Percentiles rank a stretch among this genome's conserved stretches.
Conservation (phyloP, 2,113 vertebrate genomes). For the Oncorhynchus nerka region DNA sequence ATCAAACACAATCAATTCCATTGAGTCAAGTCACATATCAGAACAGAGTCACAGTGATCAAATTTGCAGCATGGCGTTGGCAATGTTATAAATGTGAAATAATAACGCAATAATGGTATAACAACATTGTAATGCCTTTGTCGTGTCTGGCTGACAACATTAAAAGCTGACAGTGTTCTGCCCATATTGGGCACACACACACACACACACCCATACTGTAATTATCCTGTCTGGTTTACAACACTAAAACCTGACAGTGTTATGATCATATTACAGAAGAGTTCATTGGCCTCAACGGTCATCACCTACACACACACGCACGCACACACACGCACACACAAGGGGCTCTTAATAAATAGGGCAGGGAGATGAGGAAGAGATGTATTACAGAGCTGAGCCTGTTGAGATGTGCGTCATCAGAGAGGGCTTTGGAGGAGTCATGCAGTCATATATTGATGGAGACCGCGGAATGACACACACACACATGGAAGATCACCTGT, state of each 20-base stretch:
- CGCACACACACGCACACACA: neutral
- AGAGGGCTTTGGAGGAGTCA: constrained; percentile 24
- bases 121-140: too few species aligned
- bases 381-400: neutral
- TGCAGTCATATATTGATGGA: constrained; percentile 30
- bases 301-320: neutral
- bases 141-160: neutral
- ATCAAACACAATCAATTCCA: neutral
- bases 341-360: neutral
- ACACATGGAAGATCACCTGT: neutral
- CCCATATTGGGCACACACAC: too few species aligned
- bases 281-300: too few species aligned
- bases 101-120: too few species aligned
- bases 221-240: too few species aligned
- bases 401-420: constrained; percentile 41
- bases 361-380: neutral
- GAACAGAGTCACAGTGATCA: too few species aligned
- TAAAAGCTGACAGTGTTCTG: neutral
- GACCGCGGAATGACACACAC: constrained; percentile 26
- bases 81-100: too few species aligned
- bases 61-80: too few species aligned
- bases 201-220: too few species aligned
- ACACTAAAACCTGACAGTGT: neutral
- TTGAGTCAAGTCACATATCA: neutral
- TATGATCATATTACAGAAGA: neutral